These are phyloP conservation scores for Dasysyrphus tricinctus DNA, from an alignment of 2,888 invertebrate species.

Conservation along the genomic window DNA sequence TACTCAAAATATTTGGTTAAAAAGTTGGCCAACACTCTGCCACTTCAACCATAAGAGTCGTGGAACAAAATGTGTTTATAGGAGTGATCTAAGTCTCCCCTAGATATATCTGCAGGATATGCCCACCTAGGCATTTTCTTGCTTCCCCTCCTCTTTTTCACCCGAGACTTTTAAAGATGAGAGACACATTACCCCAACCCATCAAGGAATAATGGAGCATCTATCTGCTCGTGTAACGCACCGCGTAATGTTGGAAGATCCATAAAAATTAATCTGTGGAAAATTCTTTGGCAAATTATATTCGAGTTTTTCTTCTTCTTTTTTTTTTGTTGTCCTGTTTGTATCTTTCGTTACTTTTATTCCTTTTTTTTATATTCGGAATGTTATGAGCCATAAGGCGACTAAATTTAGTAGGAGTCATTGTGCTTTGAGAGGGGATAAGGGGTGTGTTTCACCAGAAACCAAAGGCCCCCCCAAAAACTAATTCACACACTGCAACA, in stretches of 20 bases:
- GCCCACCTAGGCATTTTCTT: constrained; percentile 17
- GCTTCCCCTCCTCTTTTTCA: neutral
- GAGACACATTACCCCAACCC: constrained; percentile 52
- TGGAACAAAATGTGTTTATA: constrained; percentile 2
- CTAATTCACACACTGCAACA: constrained; percentile 30
- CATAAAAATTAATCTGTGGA: constrained; percentile 79
- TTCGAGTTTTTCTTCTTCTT: constrained; percentile 58
- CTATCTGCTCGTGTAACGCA: constrained; percentile 52
- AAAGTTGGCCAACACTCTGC: constrained; percentile 60
- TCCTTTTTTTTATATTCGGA: constrained; percentile 68
- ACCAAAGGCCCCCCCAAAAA: constrained; percentile 21
- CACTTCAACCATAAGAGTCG: constrained; percentile 11
- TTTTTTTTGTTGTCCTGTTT: constrained; percentile 9
- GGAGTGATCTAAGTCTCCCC: constrained; percentile 8
- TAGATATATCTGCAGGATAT: neutral
- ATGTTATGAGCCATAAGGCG: constrained; percentile 75
- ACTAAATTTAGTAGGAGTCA: constrained; percentile 67
- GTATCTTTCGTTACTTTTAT: constrained; percentile 55
- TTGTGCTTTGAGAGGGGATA: constrained; percentile 8
- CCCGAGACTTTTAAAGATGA: constrained; percentile 45
- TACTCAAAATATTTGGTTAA: constrained; percentile 73
- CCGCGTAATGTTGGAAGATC: constrained; percentile 75
- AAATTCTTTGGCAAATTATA: constrained; percentile 77
- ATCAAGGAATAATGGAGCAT: constrained; percentile 14
- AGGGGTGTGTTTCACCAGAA: neutral